Conservation (phyloP, 2,797 vertebrate genomes). For the Loriculus beryllinus region DNA sequence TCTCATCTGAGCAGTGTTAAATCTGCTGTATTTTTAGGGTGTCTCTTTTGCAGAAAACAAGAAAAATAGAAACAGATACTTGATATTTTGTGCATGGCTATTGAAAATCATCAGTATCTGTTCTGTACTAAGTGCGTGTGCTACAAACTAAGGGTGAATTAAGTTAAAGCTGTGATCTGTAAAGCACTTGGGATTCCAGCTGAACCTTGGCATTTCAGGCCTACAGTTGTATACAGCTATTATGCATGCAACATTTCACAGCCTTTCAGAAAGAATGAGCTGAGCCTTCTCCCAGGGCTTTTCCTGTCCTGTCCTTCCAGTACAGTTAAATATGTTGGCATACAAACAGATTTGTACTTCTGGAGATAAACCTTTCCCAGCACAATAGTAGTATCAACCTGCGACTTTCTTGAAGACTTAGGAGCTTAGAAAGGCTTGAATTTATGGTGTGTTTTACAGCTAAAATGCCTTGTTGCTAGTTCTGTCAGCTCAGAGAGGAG, state of each 20-base stretch:
- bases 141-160: not conserved
- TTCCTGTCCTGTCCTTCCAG: not conserved
- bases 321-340: not conserved
- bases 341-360: not conserved
- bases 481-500: not conserved
- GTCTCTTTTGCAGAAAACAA: not conserved
- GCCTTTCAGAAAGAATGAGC: not conserved
- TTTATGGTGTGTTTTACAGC: not conserved
- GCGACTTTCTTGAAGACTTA: not conserved
- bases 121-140: not conserved
- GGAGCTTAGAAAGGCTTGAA: not conserved
- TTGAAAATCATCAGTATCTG: not conserved
- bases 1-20: not conserved
- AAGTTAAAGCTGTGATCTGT: not conserved
- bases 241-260: not conserved
- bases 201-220: not conserved
- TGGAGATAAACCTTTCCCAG: not conserved
- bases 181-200: not conserved
- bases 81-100: not conserved
- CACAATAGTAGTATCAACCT: not conserved
- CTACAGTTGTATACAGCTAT: not conserved
- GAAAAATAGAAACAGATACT: not conserved
- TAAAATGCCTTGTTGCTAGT: not conserved
- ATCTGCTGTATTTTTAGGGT: not conserved
- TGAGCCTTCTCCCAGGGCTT: not conserved